phyloP scores from a whole-genome alignment of 2,888 invertebrate species.

The Orthonychiurus folsomi region DNA sequence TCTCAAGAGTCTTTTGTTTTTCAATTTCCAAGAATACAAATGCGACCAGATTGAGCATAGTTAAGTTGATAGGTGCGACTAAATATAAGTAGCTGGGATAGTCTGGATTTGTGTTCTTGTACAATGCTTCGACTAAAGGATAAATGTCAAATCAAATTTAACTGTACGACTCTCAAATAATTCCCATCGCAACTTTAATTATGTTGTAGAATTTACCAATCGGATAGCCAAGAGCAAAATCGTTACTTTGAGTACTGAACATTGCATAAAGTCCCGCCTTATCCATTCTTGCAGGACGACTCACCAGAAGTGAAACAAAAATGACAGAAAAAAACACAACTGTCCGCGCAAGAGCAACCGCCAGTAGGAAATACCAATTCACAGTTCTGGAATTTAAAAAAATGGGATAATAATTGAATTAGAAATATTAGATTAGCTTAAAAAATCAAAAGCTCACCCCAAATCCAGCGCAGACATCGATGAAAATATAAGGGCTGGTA shows the following conservation, averaged over 20 bases:
- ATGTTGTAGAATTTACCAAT: constrained; percentile 59
- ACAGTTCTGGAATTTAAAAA: constrained; percentile 52
- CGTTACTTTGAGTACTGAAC: constrained; percentile 93
- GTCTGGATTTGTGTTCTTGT: constrained; percentile 74
- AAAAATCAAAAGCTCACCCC: constrained; percentile 42
- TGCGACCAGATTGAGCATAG: constrained; percentile 83
- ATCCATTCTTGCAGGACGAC: constrained; percentile 66
- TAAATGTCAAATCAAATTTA: too few species aligned
- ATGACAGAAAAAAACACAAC: constrained; percentile 73
- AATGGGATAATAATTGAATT: background rate
- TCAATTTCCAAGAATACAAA: constrained; percentile 80
- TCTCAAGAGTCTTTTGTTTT: constrained; percentile 47
- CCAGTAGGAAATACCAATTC: constrained; percentile 83
- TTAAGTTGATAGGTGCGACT: constrained; percentile 86
- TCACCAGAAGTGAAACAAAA: constrained; percentile 63
- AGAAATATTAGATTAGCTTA: background rate
- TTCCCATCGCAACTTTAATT: background rate
- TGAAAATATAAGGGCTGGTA: constrained; percentile 84
- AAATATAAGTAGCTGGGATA: constrained; percentile 83
- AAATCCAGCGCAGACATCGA: constrained; percentile 78
- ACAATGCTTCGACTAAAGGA: constrained; percentile 70
- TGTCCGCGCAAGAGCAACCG: constrained; percentile 76
- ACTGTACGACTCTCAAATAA: too few species aligned
- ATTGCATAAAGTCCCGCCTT: constrained; percentile 85
- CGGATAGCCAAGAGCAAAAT: constrained; percentile 92